Evolutionary conservation across 2,797 vertebrate species (phyloP), one percentile per base, ranked within the genome.

Genomic region (Protosalanx chinensis): DNA sequence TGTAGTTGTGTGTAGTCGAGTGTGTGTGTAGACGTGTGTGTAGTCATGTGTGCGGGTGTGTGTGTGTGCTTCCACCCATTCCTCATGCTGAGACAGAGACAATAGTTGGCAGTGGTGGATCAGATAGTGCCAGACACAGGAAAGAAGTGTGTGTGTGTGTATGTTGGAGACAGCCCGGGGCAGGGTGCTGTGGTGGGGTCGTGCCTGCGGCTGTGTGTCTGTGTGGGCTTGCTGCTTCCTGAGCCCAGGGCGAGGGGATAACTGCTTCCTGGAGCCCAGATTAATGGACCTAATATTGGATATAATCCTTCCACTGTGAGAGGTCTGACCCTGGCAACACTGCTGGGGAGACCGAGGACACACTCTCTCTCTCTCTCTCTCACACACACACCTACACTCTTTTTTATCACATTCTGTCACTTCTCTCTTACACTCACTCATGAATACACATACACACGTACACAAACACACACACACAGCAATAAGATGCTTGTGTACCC

Each of bases 251-350:
- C 80, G 78, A 64, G 58, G 64, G 79, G 73, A 81, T 81, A 84
- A 82, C 79, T 27, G 74, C 77, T 87, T 87, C 86, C 87, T 85
- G 83, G 68, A 64, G 70, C 64, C 62, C 75, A 88, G 87, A 91
- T 91, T 90, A 91, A 89, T 84, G 83, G 67, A 60, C 78, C 78
- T 91, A 90, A 89, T 85, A 83, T 75, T 84, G 86, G 84, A 84
- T 74, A 82, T 88, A 88, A 91, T 91, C 88, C 83, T 77, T 53
- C 77, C 76, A 85, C 83, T 88, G 89, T 88, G 84, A 85, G 82
- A 77, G 62, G 72, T 61, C 72, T 70, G 59, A 35, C 67, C 60
- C 76, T 76, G 69, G 80, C 75, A 72, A 60, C 53, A 64, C 37
- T 53, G 57, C 67, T 7, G 65, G 61, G 27, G 49, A 30, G 46